Evolutionary conservation across 2,797 vertebrate genomes (phyloP).

Genomic region (Myotis planiceps): DNA sequence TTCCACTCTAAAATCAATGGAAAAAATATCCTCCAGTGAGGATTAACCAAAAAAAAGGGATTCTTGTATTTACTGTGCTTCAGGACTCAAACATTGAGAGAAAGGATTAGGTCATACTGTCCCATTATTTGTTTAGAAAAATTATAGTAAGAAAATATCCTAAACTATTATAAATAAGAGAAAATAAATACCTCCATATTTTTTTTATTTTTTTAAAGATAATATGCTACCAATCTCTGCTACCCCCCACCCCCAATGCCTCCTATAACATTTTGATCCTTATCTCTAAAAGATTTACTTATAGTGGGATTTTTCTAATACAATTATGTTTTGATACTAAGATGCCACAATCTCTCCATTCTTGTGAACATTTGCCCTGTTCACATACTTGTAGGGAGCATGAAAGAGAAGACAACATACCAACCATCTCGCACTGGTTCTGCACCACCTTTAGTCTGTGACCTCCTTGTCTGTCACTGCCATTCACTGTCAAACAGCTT

Average conservation of each 20-base stretch:
- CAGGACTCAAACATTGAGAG: not conserved
- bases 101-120: not conserved
- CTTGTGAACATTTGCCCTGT: not conserved
- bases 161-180: not conserved
- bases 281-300: not conserved
- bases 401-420: not conserved
- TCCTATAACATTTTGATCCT: not conserved
- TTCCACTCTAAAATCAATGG: too few relatives aligned
- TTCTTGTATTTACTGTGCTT: not conserved
- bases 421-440: not conserved
- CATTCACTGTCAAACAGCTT: not conserved
- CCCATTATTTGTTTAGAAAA: not conserved
- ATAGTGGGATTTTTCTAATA: not conserved
- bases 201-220: not conserved
- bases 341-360: not conserved
- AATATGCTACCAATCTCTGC: not conserved
- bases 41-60: not conserved
- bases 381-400: not conserved
- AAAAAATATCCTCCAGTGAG: too few relatives aligned
- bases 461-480: not conserved
- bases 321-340: not conserved
- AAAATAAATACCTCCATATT: not conserved
- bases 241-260: not conserved
- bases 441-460: not conserved
- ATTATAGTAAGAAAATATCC: not conserved